Percentiles rank a stretch among this genome's conserved stretches.
phyloP scores from a whole-genome alignment of 2,113 vertebrate species.

The Columba janthina region DNA sequence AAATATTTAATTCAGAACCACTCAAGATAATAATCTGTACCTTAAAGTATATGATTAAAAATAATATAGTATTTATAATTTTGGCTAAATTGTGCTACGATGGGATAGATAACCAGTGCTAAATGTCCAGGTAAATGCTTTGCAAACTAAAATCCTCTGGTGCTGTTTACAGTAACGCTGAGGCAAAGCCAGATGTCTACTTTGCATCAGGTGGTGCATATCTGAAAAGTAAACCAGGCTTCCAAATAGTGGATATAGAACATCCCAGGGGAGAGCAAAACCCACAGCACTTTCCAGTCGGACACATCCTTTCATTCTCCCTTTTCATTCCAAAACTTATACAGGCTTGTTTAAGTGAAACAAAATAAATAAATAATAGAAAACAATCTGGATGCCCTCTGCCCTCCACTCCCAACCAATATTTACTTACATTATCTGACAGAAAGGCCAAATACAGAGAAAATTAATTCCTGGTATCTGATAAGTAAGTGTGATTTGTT shows the following conservation, averaged over 20 bases:
- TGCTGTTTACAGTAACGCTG: background rate
- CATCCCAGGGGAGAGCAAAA: background rate
- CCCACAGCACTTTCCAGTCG: background rate
- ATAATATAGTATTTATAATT: background rate
- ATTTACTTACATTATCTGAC: constrained; percentile 34
- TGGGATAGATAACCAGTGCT: background rate
- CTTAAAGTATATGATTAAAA: background rate
- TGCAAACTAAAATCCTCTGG: background rate
- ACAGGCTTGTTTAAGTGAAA: background rate
- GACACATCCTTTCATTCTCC: background rate
- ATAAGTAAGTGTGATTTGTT: constrained; percentile 52
- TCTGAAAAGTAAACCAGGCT: background rate
- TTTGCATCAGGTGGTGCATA: background rate
- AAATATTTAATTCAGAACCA: background rate
- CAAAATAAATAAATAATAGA: background rate
- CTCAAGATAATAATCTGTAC: background rate
- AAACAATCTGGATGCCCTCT: background rate
- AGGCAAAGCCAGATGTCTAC: background rate
- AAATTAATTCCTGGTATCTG: constrained; percentile 26
- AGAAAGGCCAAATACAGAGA: constrained; percentile 23
- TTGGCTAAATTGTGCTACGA: background rate
- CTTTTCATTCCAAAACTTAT: background rate
- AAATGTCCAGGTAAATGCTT: background rate
- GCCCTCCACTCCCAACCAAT: background rate
- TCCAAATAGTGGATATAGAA: background rate